Evolutionary conservation across 2,888 invertebrate species (phyloP), one percentile per base, ranked within the genome.

Genomic region (Drosophila diplacantha): DNA sequence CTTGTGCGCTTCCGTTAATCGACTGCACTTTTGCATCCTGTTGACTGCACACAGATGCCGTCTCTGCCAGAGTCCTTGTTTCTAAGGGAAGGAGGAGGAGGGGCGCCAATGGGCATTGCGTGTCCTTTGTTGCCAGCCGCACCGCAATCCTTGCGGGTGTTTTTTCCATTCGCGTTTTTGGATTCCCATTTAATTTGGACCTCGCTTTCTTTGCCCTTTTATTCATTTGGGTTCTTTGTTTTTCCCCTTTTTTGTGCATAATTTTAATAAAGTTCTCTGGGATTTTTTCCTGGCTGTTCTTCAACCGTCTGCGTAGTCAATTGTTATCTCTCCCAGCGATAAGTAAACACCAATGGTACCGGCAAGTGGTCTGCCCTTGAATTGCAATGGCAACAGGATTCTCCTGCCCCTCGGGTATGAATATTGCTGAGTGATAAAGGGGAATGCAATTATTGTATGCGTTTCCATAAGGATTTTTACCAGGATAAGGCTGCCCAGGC

Each of bases 21-120:
- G 82, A 82, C 82, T 82, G 78, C 82, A 82, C 82, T 79, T 82
- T 74, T 64, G 77, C 73, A 80, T 77, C 62, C 78, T 74, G 72
- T 71, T 74, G 60, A 63, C 71, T 67, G 82, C 64, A 41, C 75
- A 66, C 58, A 51, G 62, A 63, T 63, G 62, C 62, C 32, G 38
- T 41, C 16, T 11, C n/a, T 24, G 41, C 24, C 41, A 41, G 29
- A 20, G 41, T 35, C 34, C 34, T 58, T n/a, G 20, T 16, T n/a
- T 11, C 47, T 18, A 11, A 24, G 11, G 41, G 16, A 24, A 41
- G 38, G 18, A 41, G 41, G 24, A n/a, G 22, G 24, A 11, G 24
- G 2, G 14, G 51, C 41, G 14, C 41, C 61, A 41, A 7, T 44
- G 70, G 52, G 34, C 74, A 61, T 43, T 69, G 80, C 66, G 57